Evolutionary conservation across 2,113 vertebrate genomes (phyloP), one percentile per base, ranked within the genome.

Genomic region (Sebastes schlegelii): DNA sequence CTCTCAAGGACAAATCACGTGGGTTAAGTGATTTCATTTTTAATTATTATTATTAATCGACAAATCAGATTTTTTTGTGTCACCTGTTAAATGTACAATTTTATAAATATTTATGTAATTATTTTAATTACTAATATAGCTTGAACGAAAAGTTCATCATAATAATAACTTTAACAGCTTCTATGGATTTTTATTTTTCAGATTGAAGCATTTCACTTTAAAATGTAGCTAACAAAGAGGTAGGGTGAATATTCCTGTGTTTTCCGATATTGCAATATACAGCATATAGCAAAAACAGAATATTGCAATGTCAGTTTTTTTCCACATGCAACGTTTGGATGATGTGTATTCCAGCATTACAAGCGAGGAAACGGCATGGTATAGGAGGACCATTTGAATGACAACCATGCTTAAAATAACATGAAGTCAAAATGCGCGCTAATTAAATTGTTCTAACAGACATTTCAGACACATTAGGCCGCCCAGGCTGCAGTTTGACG

Each of bases 391-490:
- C 23, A 42, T 26, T 54, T 45, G 19, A 14, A 1, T 19, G 8
- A 8, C 55, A 63, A 34, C 45, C 2, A 0, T 12, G 19, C 51
- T 62, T 80, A 70, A 23, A 77, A 77, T 71, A 79, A 83, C 80
- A 65, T 5, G 12, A 19, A 4, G 61, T 26, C 5, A 49, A 84
- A 71, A 73, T 40, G 61, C 71, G 8, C n/a, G 1, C 78, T 81
- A 57, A 82, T 82, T 52, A 79, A 81, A 72, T 9, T 42, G 40
- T 42, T 61, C 46, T 43, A 62, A 69, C 66, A 78, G 61, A 65
- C 66, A 78, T 78, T 65, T 85, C 43, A 17, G 83, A 79, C 79
- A 79, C 86, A 82, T 76, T 84, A 85, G 57, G 71, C 17, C 19
- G 48, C 17, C n/a, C 58, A 23, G 6, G 17, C 58, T 52, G 45